These are phyloP conservation scores for Naja naja DNA, from an alignment of 2,113 vertebrate species.

Conservation along the genomic window DNA sequence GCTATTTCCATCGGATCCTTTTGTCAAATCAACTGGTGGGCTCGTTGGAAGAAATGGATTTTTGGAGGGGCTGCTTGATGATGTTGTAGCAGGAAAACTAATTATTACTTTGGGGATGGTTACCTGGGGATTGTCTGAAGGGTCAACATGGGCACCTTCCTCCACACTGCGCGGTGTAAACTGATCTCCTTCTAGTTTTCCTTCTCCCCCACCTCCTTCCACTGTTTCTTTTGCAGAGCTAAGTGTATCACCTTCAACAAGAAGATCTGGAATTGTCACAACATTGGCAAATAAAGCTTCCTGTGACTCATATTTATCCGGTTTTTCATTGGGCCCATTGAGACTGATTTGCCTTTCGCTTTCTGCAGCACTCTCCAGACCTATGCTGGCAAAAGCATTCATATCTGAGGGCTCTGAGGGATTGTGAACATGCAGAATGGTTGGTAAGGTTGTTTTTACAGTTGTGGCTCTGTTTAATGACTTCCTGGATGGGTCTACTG, in stretches of 20 bases:
- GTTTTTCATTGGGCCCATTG: slow-evolving; percentile 2
- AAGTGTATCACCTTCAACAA: slow-evolving; percentile 8
- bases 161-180: slow-evolving; percentile 15
- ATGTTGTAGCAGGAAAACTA: background rate
- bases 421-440: accelerated
- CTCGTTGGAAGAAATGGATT: background rate
- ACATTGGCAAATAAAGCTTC: slow-evolving; percentile 47
- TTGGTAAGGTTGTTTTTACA: background rate
- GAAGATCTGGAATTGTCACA: slow-evolving; percentile 21
- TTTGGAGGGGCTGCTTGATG: background rate
- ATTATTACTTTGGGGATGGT: slow-evolving; percentile 28
- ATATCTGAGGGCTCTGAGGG: background rate
- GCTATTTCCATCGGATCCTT: background rate
- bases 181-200: background rate
- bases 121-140: slow-evolving; percentile 15
- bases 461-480: slow-evolving; percentile 23
- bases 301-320: slow-evolving; percentile 27
- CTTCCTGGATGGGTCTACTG: slow-evolving; percentile 25
- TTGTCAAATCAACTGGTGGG: background rate
- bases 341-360: slow-evolving; percentile 33
- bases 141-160: background rate
- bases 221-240: background rate
- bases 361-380: background rate
- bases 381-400: slow-evolving; percentile 9
- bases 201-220: background rate